Evolutionary conservation across 2,113 vertebrate species (phyloP), one percentile per base, ranked within the genome.

Genomic region (Brachypodius melanocephalos): DNA sequence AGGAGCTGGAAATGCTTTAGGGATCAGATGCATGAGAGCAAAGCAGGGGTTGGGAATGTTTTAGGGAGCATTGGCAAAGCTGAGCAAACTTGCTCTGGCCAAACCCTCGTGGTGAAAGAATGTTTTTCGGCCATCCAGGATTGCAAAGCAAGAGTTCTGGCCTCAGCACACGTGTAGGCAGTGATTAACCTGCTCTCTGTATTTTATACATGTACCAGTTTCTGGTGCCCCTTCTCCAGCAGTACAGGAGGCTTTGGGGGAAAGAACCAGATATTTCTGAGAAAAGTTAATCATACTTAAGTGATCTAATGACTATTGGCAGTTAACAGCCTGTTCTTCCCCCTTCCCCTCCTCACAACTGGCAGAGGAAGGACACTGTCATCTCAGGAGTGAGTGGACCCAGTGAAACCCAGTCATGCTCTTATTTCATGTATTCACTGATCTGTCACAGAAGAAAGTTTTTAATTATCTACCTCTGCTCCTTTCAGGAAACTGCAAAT

Each of bases 211-310:
- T 8, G 28, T 25, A 13, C 8, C 0, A 5, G 78, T 58, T 95
- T 74, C 91, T 85, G 71, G 14, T 34, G 73, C 73, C 54, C 62
- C 62, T 54, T 83, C 65, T 31, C 18, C 9, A 55, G 24, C 31
- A 17, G 46, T 5, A 5, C 9, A 17, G 19, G 16, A 40, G 55
- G 52, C 22, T 83, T 71, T 34, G 42, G 72, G 91, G 68, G 63
- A 5, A 93, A 95, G 55, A 91, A 76, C 63, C 7, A 2, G 19
- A 0, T 77, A 17, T 24, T 95, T 96, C 95, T 94, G 90, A 86
- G 91, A 91, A 93, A 34, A 88, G 21, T 13, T 76, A 55, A 69
- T 88, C 49, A 48, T 26, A 8, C 4, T 26, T 42, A 4, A 65
- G 22, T 40, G 43, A 31, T 78, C n/a, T 8, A 36, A 36, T 52